Percentiles rank a stretch among this genome's conserved stretches.
Conservation (phyloP, 1,140 invertebrate genomes). For the Halesus radiatus region DNA sequence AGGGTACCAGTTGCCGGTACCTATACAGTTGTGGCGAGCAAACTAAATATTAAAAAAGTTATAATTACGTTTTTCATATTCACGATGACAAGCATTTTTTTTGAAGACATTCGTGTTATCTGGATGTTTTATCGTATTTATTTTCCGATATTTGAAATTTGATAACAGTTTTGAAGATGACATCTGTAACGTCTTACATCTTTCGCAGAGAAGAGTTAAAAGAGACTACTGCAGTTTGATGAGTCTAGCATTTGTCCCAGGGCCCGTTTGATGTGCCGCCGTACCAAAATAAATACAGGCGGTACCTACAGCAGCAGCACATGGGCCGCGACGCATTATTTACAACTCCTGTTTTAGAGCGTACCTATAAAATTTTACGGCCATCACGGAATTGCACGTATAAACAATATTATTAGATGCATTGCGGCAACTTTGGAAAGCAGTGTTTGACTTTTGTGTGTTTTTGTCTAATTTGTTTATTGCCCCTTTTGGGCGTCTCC, state of each 20-base stretch:
- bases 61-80: no score
- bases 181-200: not conserved
- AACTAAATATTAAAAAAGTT: no score
- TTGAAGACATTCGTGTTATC: no score
- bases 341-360: constrained; percentile 31
- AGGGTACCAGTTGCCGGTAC: no score
- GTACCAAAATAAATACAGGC: constrained; percentile 18
- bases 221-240: not conserved
- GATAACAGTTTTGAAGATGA: no score
- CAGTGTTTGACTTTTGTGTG: constrained; percentile 41
- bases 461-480: constrained; percentile 44
- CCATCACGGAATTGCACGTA: constrained; percentile 39
- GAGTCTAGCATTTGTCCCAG: no score
- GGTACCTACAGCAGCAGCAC: not conserved
- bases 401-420: constrained; percentile 41
- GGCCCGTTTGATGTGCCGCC: constrained; percentile 19
- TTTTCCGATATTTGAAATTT: no score
- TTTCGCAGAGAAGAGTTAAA: not conserved
- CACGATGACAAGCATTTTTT: no score
- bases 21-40: no score
- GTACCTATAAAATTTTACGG: constrained; percentile 36
- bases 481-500: not conserved
- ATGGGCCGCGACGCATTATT: constrained; percentile 22
- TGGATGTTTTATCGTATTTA: no score
- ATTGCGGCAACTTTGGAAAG: constrained; percentile 38